Evolutionary conservation across 2,888 invertebrate species (phyloP), one percentile per base, ranked within the genome.

Genomic region (Cetonia aurata): DNA sequence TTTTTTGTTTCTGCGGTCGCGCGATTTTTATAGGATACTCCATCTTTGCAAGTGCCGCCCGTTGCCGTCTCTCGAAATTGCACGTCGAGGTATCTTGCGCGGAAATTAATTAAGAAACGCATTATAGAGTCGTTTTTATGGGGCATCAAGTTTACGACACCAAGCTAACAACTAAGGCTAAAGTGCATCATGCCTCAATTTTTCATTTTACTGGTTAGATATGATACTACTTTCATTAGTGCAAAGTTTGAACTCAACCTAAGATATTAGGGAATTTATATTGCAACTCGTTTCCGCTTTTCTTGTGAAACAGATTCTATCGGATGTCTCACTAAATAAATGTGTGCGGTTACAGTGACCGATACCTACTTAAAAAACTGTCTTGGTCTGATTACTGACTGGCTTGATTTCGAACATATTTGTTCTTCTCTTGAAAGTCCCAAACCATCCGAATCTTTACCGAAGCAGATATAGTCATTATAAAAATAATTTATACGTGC

Each of bases 371-470:
- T n/a, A n/a, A n/a, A n/a, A n/a, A n/a, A n/a, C n/a, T 57, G n/a
- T 41, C 6, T 42, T 33, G 31, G 12, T 31, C 57, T 19, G 9
- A 57, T 15, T 31, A 59, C 69, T 12, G 46, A 25, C 42, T 68
- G 69, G 13, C 19, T 68, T 60, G 69, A 46, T 15, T 37, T 59
- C 44, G 59, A 41, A n/a, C 60, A 31, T 15, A 4, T 3, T 62
- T 69, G 37, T 69, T 44, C 13, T 65, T 31, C 9, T 59, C 31
- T 12, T 10, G 19, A 37, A 69, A 37, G 50, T 46, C 60, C 69
- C 33, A 60, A 50, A 25, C 37, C 69, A n/a, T n/a, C n/a, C n/a
- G n/a, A n/a, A n/a, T n/a, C n/a, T n/a, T n/a, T n/a, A n/a, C n/a
- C n/a, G n/a, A n/a, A n/a, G n/a, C n/a, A n/a, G n/a, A n/a, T n/a